phyloP scores from a whole-genome alignment of 2,797 vertebrate species.

The Rhinogobio ventralis region DNA sequence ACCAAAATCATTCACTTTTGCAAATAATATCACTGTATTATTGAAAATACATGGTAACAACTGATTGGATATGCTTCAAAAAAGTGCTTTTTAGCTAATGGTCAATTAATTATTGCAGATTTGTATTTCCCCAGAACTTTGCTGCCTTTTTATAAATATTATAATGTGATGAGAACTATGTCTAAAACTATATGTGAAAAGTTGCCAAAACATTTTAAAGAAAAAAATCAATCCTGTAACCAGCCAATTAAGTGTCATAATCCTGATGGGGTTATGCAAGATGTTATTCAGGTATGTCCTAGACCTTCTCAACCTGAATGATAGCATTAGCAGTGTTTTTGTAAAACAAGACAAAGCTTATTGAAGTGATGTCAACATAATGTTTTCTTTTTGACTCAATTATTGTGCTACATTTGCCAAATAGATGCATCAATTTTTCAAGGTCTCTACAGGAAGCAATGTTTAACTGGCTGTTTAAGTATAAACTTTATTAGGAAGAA shows the following conservation, averaged over 20 bases:
- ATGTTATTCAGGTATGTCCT: neutral
- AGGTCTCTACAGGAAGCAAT: neutral
- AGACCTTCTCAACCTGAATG: slow-evolving; percentile 6
- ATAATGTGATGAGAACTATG: neutral
- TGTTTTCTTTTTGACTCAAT: neutral
- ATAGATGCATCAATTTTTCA: neutral
- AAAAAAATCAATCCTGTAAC: neutral
- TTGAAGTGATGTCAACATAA: neutral
- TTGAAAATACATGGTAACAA: neutral
- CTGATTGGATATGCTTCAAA: neutral
- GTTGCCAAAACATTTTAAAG: neutral
- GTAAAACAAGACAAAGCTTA: slow-evolving; percentile 8
- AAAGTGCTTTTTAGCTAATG: neutral
- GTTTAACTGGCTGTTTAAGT: neutral
- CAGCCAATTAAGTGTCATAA: slow-evolving; percentile 25
- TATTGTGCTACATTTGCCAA: neutral
- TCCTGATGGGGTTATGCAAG: slow-evolving; percentile 31
- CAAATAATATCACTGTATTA: neutral
- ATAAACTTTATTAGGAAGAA: neutral
- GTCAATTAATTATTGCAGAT: neutral
- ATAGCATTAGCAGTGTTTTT: neutral
- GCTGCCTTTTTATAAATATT: neutral
- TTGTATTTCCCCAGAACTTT: neutral
- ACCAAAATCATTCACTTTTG: neutral
- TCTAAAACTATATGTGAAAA: neutral